Evolutionary conservation across 2,113 vertebrate genomes (phyloP).

Genomic region (Deroptyus accipitrinus): DNA sequence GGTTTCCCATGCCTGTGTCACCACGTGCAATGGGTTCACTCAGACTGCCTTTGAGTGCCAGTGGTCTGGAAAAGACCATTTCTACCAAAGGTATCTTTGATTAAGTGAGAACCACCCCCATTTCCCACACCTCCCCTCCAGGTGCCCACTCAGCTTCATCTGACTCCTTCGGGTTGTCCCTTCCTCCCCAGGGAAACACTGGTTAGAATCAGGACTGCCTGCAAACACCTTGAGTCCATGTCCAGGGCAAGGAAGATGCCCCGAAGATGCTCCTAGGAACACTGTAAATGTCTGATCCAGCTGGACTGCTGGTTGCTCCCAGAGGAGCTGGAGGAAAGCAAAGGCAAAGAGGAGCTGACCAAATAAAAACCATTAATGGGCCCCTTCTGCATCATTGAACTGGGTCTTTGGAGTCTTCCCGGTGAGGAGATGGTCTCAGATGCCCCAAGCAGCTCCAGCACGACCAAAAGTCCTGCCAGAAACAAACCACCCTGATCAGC

Average conservation of each 20-base stretch:
- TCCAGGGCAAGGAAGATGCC: not conserved
- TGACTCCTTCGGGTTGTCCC: not conserved
- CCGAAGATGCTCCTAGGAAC: not conserved
- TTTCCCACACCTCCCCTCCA: not conserved
- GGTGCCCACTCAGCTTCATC: not conserved
- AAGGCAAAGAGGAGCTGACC: not conserved
- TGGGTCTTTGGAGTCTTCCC: not conserved
- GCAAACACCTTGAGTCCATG: not conserved
- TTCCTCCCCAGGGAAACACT: not conserved
- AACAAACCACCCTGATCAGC: not conserved
- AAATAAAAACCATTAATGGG: not conserved
- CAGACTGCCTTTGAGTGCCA: not conserved
- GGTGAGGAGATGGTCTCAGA: not conserved
- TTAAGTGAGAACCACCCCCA: not conserved
- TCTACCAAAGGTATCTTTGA: not conserved
- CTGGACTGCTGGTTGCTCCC: not conserved
- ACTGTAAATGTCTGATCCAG: not conserved
- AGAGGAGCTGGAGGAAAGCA: not conserved
- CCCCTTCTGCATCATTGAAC: not conserved
- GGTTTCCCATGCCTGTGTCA: not conserved
- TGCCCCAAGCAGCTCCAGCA: not conserved
- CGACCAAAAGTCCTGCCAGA: not conserved
- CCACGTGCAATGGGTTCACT: accelerated
- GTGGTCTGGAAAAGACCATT: not conserved
- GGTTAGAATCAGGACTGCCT: not conserved